Conservation (phyloP, 2,888 invertebrate genomes). For the Apoderus coryli region DNA sequence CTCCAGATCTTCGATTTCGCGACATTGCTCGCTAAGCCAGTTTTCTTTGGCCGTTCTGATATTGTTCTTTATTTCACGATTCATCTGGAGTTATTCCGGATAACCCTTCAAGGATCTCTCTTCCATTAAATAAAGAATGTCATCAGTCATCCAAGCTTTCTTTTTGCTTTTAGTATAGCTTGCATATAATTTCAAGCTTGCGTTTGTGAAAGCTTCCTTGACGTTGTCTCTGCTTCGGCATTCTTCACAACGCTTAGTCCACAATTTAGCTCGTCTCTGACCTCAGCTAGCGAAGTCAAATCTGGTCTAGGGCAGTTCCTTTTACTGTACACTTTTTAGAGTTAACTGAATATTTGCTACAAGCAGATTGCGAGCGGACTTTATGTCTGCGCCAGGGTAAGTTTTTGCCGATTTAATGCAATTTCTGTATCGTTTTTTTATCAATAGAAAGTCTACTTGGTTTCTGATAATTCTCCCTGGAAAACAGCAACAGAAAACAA, state of each 20-base stretch:
- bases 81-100: too few relatives aligned
- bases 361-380: slow-evolving; percentile 16
- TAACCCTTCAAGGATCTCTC: too few relatives aligned
- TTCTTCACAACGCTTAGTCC: too few relatives aligned
- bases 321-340: slow-evolving; percentile 4
- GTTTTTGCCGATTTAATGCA: slow-evolving; percentile 14
- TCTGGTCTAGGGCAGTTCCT: slow-evolving; percentile 2
- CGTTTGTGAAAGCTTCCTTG: too few relatives aligned
- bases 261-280: slow-evolving; percentile 4
- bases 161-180: too few relatives aligned
- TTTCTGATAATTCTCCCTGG: slow-evolving; percentile 15
- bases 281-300: too few relatives aligned
- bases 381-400: slow-evolving; percentile 16
- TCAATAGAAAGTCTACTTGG: slow-evolving; percentile 18
- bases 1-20: too few relatives aligned
- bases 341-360: slow-evolving; percentile 10
- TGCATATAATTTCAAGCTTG: too few relatives aligned
- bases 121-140: too few relatives aligned
- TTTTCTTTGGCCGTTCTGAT: slow-evolving; percentile 6
- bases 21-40: slow-evolving; percentile 6
- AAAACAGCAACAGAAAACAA: too few relatives aligned
- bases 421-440: slow-evolving; percentile 16
- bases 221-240: too few relatives aligned
- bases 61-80: slow-evolving; percentile 6
- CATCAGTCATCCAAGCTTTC: too few relatives aligned